A percentile compares a stretch with the other conserved stretches of the same genome.
These are phyloP conservation scores for Rallus limicola DNA, from an alignment of 2,113 vertebrate species.

Conservation along the genomic window DNA sequence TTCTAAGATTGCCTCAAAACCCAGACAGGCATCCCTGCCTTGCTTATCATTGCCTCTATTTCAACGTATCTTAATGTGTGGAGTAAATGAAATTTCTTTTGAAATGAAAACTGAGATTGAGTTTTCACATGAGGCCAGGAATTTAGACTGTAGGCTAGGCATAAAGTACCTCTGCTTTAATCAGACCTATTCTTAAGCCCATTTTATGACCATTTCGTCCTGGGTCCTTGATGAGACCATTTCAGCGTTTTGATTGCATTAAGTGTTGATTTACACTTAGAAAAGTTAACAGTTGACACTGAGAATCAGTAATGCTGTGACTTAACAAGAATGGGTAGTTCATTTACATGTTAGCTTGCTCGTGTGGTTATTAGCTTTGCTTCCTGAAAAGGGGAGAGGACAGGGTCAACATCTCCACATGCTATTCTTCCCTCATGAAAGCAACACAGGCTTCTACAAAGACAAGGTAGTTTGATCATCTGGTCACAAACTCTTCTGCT, in stretches of 20 bases:
- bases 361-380: neutral
- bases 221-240: neutral
- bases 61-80: neutral
- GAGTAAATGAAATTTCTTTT: conserved; percentile 12
- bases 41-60: neutral
- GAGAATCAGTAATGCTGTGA: neutral
- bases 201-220: neutral
- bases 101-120: conserved; percentile 29
- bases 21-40: neutral
- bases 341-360: neutral
- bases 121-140: neutral
- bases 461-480: neutral
- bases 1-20: neutral
- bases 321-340: neutral
- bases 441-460: neutral
- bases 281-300: neutral
- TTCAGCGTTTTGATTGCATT: neutral
- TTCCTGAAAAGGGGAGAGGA: neutral
- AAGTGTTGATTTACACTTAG: conserved; percentile 28
- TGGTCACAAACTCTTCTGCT: neutral
- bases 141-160: neutral
- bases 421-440: neutral
- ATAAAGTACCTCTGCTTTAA: conserved; percentile 21
- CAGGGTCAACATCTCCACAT: neutral
- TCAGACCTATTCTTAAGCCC: neutral